A percentile compares a stretch with the other conserved stretches of the same genome.
Evolutionary conservation across 1,140 invertebrate genomes (phyloP).

Genomic region (Leptestheria dahalacensis): DNA sequence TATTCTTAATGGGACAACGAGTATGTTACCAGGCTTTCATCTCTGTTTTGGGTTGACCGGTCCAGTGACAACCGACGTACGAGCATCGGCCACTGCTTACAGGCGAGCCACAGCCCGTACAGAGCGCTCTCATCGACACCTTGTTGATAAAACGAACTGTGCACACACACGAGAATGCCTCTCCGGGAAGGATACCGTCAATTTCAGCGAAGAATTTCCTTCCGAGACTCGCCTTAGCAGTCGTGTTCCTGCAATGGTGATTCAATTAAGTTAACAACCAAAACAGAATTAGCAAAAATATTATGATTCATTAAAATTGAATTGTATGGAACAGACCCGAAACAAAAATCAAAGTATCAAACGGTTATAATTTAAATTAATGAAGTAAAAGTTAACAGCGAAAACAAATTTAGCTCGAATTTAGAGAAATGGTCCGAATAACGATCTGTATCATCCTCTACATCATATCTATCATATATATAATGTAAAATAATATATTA

Average conservation of each 20-base stretch:
- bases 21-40: constrained; percentile 14
- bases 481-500: no score
- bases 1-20: neutral
- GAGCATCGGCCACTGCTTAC: neutral
- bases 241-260: neutral
- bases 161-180: neutral
- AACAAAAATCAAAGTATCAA: no score
- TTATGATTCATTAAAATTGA: no score
- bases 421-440: no score
- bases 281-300: neutral
- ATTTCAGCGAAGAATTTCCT: constrained; percentile 1
- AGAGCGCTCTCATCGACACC: constrained; percentile 7
- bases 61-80: constrained; percentile 14
- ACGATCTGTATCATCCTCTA: no score
- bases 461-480: no score
- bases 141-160: constrained; percentile 10
- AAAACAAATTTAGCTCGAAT: no score
- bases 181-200: neutral
- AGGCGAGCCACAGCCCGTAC: constrained; percentile 7
- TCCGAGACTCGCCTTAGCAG: neutral
- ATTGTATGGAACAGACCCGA: no score
- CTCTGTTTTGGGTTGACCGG: constrained; percentile 6
- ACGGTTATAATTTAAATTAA: no score
- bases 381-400: no score
- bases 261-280: neutral